Evolutionary conservation across 2,797 vertebrate species (phyloP).

Genomic region (Propithecus deckenii): DNA sequence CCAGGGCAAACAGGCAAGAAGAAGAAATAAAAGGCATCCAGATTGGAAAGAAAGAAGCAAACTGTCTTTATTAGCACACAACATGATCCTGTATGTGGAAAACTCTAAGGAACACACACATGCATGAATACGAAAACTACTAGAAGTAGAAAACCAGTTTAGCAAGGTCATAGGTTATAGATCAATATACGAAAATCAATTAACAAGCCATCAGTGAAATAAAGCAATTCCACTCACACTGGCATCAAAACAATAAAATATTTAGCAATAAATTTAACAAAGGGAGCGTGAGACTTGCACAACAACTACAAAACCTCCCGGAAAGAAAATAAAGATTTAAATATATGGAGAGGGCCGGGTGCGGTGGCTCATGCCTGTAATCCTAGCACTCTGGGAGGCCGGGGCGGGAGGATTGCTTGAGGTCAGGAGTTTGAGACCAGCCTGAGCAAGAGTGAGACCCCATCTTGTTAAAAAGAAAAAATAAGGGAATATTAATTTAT

Average conservation of each 20-base stretch:
- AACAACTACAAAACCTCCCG: neutral
- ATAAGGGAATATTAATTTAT: too few species aligned
- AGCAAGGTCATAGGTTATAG: neutral
- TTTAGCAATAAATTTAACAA: neutral
- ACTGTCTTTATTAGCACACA: neutral
- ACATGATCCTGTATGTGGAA: neutral
- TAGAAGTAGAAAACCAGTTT: neutral
- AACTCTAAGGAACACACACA: rapidly evolving
- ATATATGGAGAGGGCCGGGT: neutral
- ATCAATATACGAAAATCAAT: neutral
- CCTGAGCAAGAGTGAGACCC: too few species aligned
- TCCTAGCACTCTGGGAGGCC: too few species aligned
- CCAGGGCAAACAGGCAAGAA: neutral
- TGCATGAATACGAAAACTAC: too few species aligned
- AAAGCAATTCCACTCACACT: neutral
- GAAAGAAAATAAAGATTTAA: neutral
- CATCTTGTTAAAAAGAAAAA: too few species aligned
- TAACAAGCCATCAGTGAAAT: neutral
- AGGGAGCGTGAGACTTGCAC: neutral
- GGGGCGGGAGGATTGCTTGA: too few species aligned
- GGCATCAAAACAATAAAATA: neutral
- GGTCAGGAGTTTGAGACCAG: too few species aligned
- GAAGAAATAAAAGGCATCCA: neutral
- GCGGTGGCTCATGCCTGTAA: too few species aligned
- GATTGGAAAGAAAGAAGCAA: neutral